These are phyloP conservation scores for Dromiciops gliroides DNA, from an alignment of 2,113 vertebrate genomes.

Conservation along the genomic window DNA sequence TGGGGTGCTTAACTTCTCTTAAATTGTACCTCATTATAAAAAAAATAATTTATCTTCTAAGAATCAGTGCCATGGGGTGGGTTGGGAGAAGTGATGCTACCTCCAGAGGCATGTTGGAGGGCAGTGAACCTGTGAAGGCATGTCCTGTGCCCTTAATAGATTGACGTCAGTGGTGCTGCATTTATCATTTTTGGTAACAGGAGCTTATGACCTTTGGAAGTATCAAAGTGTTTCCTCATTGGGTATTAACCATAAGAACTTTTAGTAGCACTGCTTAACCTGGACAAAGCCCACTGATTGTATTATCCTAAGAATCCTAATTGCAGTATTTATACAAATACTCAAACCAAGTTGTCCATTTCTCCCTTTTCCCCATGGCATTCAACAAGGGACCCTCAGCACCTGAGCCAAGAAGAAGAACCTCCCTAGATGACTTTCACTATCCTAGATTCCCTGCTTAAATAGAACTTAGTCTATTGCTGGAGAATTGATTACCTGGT, in stretches of 20 bases:
- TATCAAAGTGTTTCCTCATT: constrained; percentile 69
- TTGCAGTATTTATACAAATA: background rate
- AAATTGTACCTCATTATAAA: constrained; percentile 20
- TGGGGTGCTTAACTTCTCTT: constrained; percentile 38
- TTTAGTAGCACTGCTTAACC: background rate
- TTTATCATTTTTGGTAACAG: constrained; percentile 74
- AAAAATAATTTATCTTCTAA: background rate
- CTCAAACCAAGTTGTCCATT: background rate
- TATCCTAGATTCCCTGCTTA: background rate
- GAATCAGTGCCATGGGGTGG: background rate
- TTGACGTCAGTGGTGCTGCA: constrained; percentile 72
- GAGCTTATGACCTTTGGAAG: constrained; percentile 78
- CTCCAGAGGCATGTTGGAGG: background rate
- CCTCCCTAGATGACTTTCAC: background rate
- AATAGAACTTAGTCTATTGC: background rate
- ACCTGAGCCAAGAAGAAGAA: background rate
- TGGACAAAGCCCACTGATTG: background rate
- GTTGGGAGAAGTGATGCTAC: background rate
- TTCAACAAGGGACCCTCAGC: background rate
- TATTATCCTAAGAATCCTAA: background rate
- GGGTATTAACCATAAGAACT: constrained; percentile 38
- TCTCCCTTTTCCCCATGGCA: background rate
- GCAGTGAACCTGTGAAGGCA: constrained; percentile 75
- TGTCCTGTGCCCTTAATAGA: constrained; percentile 34
- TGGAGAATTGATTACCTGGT: background rate